Conservation (phyloP, 2,888 invertebrate species). For the Diloba caeruleocephala region DNA sequence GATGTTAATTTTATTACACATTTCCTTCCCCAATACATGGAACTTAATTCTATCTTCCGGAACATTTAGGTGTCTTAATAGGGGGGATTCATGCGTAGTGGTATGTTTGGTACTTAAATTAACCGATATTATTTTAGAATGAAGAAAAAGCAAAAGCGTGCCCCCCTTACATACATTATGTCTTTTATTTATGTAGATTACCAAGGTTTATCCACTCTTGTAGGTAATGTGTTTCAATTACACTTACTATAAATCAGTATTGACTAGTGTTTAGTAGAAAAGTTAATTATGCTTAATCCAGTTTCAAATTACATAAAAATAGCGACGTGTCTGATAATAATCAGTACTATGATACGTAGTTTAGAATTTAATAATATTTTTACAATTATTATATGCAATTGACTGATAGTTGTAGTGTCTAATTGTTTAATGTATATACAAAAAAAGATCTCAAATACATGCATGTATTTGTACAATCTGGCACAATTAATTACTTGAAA, state of each 20-base stretch:
- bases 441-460: constrained; percentile 54
- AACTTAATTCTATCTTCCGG: no score
- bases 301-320: constrained; percentile 24
- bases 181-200: not conserved
- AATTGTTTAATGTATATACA: constrained; percentile 68
- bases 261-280: constrained; percentile 37
- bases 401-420: constrained; percentile 84
- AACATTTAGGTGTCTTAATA: no score
- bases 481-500: constrained; percentile 76
- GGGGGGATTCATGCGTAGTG: no score
- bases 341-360: constrained; percentile 32
- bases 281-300: constrained; percentile 30
- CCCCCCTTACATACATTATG: constrained; percentile 24
- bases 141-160: no score
- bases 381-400: constrained; percentile 74
- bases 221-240: constrained; percentile 6
- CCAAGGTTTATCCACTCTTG: no score
- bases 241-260: constrained; percentile 38
- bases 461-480: constrained; percentile 61
- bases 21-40: no score
- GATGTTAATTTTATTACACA: no score
- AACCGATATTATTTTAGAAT: no score
- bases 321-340: constrained; percentile 16
- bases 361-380: constrained; percentile 53
- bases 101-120: no score